Base-by-base conservation (phyloP, 2,888 invertebrate species). In the Chymomyza caudatula region DNA sequence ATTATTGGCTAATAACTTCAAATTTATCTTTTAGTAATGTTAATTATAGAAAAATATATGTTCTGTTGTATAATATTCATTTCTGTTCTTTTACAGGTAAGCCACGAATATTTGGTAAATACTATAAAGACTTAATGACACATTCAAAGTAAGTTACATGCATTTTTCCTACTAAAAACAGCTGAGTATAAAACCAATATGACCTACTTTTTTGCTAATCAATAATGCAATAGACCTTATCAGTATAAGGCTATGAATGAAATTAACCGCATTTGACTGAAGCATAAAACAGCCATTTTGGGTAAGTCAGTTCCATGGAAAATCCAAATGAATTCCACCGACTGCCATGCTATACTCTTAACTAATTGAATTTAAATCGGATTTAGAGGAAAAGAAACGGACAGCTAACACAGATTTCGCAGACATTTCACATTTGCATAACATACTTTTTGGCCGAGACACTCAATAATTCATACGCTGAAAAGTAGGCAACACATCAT, bases 401-500 rank as follows among this genome's bases (percentile, higher is more conserved):
- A 64, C 67, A 69, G 49, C 60, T 77, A 67, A 57, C 58, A 57
- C 57, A 67, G 61, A 69, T 65, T 71, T 67, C 37, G 19, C 57
- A n/a, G 15, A 42, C 56, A 51, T 60, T 67, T 23, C 17, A 58
- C 63, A 63, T 71, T 71, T 65, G 61, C 63, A 17, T 54, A 37
- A 44, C 47, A 22, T 17, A 53, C 51, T 68, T 71, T 65, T 47
- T 53, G 17, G 17, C 19, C 60, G n/a, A 73, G 73, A 78, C 78
- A 73, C 81, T 82, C 73, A 81, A 86, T 84, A 80, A 76, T 84
- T 77, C 74, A 77, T 69, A 69, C 63, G 43, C 56, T 22, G 65
- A 58, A 71, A 74, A 58, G 60, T 37, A 67, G 60, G 25, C 23
- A n/a, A 25, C 53, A 15, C 53, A 13, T 23, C 53, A 23, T 23